Conservation (phyloP, 2,888 invertebrate genomes). For the Athrips mouffetella region DNA sequence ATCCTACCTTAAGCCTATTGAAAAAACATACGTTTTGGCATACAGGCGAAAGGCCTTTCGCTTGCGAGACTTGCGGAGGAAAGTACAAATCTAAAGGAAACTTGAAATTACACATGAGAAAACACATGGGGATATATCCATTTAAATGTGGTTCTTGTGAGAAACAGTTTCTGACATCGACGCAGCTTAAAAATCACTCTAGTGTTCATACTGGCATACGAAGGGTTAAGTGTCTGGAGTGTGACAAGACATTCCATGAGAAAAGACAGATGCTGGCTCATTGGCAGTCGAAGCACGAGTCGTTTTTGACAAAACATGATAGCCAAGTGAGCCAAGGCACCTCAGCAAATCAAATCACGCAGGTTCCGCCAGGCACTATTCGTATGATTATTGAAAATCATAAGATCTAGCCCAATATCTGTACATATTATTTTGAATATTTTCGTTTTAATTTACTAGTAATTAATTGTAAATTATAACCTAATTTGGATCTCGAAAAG, state of each 20-base stretch:
- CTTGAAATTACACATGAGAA: slow-evolving; percentile 35
- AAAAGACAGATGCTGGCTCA: slow-evolving; percentile 38
- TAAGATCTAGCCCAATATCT: too few species aligned
- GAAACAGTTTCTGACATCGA: slow-evolving; percentile 25
- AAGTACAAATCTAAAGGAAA: slow-evolving; percentile 43
- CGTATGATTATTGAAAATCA: too few species aligned
- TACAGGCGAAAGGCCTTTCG: slow-evolving; percentile 37
- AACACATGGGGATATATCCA: slow-evolving; percentile 31
- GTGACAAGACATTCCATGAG: slow-evolving; percentile 32
- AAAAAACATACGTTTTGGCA: slow-evolving; percentile 47
- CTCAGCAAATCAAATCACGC: too few species aligned
- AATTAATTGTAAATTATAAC: too few species aligned
- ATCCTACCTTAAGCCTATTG: slow-evolving; percentile 25
- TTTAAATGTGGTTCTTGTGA: slow-evolving; percentile 31
- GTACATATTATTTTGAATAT: too few species aligned
- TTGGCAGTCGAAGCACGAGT: slow-evolving; percentile 13
- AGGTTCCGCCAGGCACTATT: background rate
- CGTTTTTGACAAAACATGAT: background rate
- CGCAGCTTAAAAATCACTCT: slow-evolving; percentile 28
- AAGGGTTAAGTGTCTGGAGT: slow-evolving; percentile 28
- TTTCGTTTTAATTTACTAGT: too few species aligned
- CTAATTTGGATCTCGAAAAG: too few species aligned
- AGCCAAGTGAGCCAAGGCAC: background rate
- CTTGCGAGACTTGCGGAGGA: slow-evolving; percentile 40
- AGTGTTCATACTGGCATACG: slow-evolving; percentile 37